phyloP scores from a whole-genome alignment of 2,888 invertebrate genomes.

The Drosophila nigricruria region DNA sequence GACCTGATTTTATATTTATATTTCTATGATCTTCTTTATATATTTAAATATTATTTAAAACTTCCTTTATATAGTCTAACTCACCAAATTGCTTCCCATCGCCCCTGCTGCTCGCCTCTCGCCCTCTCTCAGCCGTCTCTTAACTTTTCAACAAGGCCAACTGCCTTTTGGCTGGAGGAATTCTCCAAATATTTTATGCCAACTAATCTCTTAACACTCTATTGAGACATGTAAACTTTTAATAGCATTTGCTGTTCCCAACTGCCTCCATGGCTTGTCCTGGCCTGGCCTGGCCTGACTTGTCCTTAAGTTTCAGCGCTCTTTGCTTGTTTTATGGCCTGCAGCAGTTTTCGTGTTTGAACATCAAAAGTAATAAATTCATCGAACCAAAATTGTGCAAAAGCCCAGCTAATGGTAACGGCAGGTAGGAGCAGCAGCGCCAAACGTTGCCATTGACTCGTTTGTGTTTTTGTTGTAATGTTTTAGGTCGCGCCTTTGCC shows the following conservation, averaged over 20 bases:
- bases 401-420: slow-evolving; percentile 33
- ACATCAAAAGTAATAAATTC: slow-evolving; percentile 83
- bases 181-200: slow-evolving; percentile 70
- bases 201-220: slow-evolving; percentile 81
- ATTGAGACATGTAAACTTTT: slow-evolving; percentile 81
- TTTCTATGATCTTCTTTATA: not conserved
- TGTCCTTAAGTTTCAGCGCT: slow-evolving; percentile 56
- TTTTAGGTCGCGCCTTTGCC: slow-evolving; percentile 66
- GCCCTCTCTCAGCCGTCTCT: not conserved
- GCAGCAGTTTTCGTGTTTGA: slow-evolving; percentile 79
- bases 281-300: slow-evolving; percentile 3
- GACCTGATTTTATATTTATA: not conserved
- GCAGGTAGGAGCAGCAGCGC: slow-evolving; percentile 44
- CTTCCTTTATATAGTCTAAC: not conserved
- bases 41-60: not conserved
- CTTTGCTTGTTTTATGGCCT: slow-evolving; percentile 73
- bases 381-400: slow-evolving; percentile 79
- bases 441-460: slow-evolving; percentile 8
- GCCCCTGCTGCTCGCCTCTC: not conserved
- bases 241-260: slow-evolving; percentile 72
- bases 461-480: slow-evolving; percentile 37
- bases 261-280: not conserved
- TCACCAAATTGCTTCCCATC: slow-evolving; percentile 1
- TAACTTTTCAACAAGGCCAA: slow-evolving; percentile 48
- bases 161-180: slow-evolving; percentile 41